Evolutionary conservation across 2,797 vertebrate species (phyloP).

Genomic region (Sternarchorhynchus goeldii): DNA sequence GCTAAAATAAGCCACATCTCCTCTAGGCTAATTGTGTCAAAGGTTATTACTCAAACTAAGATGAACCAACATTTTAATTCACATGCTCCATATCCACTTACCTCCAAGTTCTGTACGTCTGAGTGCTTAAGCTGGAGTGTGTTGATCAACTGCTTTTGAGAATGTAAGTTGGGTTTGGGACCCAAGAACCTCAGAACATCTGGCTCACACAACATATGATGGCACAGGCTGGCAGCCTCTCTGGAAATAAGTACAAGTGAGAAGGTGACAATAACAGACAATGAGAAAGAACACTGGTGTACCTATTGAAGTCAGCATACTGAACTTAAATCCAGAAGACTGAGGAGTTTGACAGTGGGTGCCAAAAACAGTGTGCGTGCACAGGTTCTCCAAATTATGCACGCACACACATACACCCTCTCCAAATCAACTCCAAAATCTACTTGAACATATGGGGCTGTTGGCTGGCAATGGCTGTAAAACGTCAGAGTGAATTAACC

Average conservation of each 20-base stretch:
- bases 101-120: constrained; percentile 9
- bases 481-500: constrained; percentile 12
- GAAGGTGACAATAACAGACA: neutral
- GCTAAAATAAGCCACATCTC: neutral
- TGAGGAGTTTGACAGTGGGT: neutral
- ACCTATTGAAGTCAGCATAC: neutral
- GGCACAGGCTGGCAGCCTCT: constrained; percentile 41
- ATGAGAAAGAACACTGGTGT: neutral
- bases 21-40: neutral
- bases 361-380: neutral
- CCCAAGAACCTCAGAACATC: neutral
- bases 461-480: neutral
- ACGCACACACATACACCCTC: neutral
- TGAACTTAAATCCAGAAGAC: neutral
- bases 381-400: too few relatives aligned
- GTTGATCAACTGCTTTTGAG: constrained; percentile 34
- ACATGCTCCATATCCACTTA: constrained; percentile 7
- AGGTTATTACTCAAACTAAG: neutral
- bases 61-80: neutral
- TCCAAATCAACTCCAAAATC: neutral
- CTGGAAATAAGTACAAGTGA: constrained; percentile 14
- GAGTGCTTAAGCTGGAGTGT: constrained; percentile 40
- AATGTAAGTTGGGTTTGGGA: constrained; percentile 44
- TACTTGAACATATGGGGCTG: constrained; percentile 20
- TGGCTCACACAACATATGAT: constrained; percentile 33